Percentiles rank a stretch among this genome's conserved stretches.
These are phyloP conservation scores for Centrocercus urophasianus DNA, from an alignment of 2,113 vertebrate species.

Conservation along the genomic window DNA sequence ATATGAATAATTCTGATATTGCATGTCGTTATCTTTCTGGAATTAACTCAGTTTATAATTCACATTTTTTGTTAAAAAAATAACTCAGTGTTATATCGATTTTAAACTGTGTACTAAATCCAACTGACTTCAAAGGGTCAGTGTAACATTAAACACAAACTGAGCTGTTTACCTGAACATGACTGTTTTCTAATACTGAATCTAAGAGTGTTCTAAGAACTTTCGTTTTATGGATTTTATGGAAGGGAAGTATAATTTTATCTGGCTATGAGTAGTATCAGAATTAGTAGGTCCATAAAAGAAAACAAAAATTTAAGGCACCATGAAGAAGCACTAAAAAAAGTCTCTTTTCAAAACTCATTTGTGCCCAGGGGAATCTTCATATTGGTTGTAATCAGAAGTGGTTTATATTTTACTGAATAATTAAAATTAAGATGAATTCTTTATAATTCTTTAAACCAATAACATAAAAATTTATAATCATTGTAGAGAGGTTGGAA, in stretches of 20 bases:
- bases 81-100: neutral
- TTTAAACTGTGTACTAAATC: neutral
- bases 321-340: neutral
- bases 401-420: neutral
- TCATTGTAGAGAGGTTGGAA: neutral
- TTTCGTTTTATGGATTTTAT: neutral
- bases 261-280: neutral
- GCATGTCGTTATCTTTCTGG: neutral
- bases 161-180: neutral
- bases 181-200: neutral
- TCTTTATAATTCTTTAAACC: neutral
- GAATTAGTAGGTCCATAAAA: neutral
- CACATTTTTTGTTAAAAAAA: neutral
- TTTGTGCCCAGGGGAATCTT: neutral
- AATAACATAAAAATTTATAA: neutral
- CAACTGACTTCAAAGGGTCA: neutral
- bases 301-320: neutral
- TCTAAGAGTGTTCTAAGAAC: conserved; percentile 4
- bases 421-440: neutral
- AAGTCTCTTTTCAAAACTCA: neutral
- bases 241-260: neutral
- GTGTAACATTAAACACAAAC: neutral
- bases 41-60: neutral
- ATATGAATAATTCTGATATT: neutral
- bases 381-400: neutral